These are phyloP conservation scores for Cinclus mexicanus DNA, from an alignment of 2,113 vertebrate genomes.

Conservation along the genomic window DNA sequence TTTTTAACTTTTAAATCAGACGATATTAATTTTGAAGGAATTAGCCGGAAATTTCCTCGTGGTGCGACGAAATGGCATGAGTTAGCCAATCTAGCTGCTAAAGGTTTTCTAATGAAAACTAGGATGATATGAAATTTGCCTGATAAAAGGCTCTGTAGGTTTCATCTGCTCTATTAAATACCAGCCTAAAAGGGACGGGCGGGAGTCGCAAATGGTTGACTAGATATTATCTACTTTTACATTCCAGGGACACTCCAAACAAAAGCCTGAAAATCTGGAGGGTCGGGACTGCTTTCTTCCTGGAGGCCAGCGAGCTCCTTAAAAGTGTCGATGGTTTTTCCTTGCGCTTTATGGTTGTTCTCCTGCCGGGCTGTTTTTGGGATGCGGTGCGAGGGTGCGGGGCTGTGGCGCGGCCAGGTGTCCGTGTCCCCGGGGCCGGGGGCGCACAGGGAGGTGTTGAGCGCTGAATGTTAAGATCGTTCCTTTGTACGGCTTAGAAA, in stretches of 20 bases:
- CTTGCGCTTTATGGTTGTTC: not conserved
- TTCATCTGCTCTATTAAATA: constrained; percentile 45
- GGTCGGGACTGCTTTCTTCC: not conserved
- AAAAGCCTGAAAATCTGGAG: constrained; percentile 22
- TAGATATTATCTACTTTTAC: constrained; percentile 18
- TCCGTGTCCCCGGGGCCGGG: not conserved
- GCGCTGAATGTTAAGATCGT: constrained; percentile 67
- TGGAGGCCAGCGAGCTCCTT: not conserved
- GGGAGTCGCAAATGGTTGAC: not conserved
- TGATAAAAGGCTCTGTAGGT: constrained; percentile 34
- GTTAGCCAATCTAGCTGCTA: constrained; percentile 48
- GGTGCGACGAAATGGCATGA: constrained; percentile 36
- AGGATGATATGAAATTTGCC: constrained; percentile 53
- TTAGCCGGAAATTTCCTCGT: constrained; percentile 61
- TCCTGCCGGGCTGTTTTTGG: not conserved
- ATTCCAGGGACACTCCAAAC: constrained; percentile 43
- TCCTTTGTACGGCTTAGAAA: constrained; percentile 72
- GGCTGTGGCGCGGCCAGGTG: constrained; percentile 48
- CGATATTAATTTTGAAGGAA: constrained; percentile 72
- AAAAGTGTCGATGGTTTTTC: not conserved
- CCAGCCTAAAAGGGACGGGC: not conserved
- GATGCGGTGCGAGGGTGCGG: not conserved
- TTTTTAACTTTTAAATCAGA: constrained; percentile 61
- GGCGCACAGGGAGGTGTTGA: constrained; percentile 25
- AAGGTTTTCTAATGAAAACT: constrained; percentile 64